Evolutionary conservation across 2,113 vertebrate species (phyloP).

Genomic region (Beaufortia kweichowensis): DNA sequence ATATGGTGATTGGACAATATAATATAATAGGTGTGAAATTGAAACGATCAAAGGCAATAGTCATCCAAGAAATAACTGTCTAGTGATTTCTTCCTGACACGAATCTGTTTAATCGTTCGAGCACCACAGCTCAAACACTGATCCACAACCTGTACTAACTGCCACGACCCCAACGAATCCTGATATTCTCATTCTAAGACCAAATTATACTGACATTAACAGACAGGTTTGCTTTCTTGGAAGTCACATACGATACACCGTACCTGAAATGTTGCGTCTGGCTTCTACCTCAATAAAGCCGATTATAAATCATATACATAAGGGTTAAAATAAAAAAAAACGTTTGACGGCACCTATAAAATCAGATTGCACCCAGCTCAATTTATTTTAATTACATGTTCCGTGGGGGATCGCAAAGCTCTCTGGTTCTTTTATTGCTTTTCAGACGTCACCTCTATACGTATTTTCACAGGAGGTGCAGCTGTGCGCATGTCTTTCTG

Average conservation of each 20-base stretch:
- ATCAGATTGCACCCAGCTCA: neutral
- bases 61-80: neutral
- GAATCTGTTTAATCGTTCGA: too few species aligned
- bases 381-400: neutral
- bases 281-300: conserved; percentile 1
- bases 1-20: too few species aligned
- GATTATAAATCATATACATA: neutral
- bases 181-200: too few species aligned
- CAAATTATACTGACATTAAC: too few species aligned
- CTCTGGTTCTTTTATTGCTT: conserved; percentile 7
- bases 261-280: neutral
- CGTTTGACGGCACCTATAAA: neutral
- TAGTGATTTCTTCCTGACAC: neutral
- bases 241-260: too few species aligned
- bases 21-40: neutral
- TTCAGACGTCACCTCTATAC: conserved; percentile 3
- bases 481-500: conserved; percentile 4
- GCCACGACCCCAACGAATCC: neutral
- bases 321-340: neutral
- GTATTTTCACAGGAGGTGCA: conserved; percentile 2
- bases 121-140: neutral
- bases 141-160: neutral
- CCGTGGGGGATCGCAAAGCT: neutral
- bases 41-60: neutral
- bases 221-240: too few species aligned